Conservation (phyloP, 2,797 vertebrate species). For the Prunella strophiata region DNA sequence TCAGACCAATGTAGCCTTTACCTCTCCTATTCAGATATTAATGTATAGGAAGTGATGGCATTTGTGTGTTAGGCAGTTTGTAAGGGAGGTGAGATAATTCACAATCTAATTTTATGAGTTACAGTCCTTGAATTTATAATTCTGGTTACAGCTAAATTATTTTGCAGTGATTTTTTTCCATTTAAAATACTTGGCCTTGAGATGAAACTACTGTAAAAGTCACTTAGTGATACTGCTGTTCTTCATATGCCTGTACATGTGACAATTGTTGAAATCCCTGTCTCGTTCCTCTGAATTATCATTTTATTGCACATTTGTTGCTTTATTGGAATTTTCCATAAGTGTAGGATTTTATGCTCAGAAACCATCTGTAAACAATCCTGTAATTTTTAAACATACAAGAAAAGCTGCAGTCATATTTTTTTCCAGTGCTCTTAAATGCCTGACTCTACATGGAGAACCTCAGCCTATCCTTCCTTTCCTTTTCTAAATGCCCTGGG, state of each 20-base stretch:
- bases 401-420: neutral
- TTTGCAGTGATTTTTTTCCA: neutral
- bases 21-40: neutral
- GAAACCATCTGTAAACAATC: neutral
- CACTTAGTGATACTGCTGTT: neutral
- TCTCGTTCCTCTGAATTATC: neutral
- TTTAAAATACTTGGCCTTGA: neutral
- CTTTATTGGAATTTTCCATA: neutral
- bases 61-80: neutral
- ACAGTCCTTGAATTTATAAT: neutral
- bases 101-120: neutral
- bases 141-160: neutral
- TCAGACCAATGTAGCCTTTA: neutral
- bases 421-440: neutral
- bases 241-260: neutral
- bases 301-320: neutral
- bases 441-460: neutral
- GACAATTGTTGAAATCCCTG: neutral
- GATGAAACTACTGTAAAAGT: neutral
- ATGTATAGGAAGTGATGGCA: neutral
- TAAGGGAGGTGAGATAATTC: neutral
- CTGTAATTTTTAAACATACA: neutral
- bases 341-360: neutral
- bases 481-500: neutral
- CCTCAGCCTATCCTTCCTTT: neutral